Evolutionary conservation across 2,113 vertebrate genomes (phyloP), one percentile per base, ranked within the genome.

Genomic region (Dinomys branickii): DNA sequence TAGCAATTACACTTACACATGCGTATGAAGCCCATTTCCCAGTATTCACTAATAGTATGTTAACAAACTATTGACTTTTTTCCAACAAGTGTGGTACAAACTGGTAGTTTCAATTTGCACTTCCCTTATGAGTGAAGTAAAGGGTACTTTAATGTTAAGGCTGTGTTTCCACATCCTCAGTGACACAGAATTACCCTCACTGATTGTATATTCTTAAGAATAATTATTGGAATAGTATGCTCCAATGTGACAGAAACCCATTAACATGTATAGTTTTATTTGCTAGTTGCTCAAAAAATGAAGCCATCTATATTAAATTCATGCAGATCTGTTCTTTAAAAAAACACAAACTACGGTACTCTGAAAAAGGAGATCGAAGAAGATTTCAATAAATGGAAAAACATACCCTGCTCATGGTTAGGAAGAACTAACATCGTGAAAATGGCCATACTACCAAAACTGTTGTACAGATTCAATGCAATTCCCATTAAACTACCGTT

Each of bases 251-350:
- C 65, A 81, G 80, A 87, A 96, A 91, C 58, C 47, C 41, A 87
- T 88, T 2, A 97, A 73, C 84, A 73, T 75, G 11, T 26, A 73
- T 56, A 56, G 67, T 92, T 97, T 96, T 95, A 87, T 95, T 98
- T 97, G 38, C 58, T 54, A 17, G 3, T 97, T 94, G 44, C 73
- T 96, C 71, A 97, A 54, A 97, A 97, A 96, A 92, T 58, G 35
- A 96, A 94, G 24, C 78, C n/a, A 52, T 86, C 95, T 90, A 94
- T 56, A 85, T 96, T 93, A 97, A 96, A 96, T 78, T 94, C 91
- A 96, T 95, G 38, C 30, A 94, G 65, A 96, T 97, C 73, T 96
- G 67, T 96, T 96, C 97, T 97, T 88, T 28, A 83, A 93, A 92
- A 86, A 89, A 67, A 90, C n/a, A n/a, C n/a, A n/a, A n/a, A n/a